Conservation (phyloP, 2,888 invertebrate genomes). For the Papilio protenor region DNA sequence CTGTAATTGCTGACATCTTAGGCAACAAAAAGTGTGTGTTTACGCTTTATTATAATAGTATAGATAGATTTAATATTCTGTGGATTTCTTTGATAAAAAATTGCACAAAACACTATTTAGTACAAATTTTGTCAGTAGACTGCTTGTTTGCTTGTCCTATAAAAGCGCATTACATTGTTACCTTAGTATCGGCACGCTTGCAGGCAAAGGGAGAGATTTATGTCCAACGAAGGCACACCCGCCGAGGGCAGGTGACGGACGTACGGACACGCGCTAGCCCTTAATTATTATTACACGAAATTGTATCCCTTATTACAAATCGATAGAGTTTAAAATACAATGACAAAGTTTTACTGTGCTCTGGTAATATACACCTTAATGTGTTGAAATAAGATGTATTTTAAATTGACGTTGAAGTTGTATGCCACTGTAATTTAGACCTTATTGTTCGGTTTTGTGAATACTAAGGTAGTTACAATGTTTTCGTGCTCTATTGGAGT, state of each 20-base stretch:
- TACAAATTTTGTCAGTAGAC: not conserved
- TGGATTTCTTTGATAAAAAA: too few relatives aligned
- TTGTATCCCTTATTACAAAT: conserved; percentile 25
- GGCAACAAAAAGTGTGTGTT: too few relatives aligned
- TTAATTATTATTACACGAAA: conserved; percentile 55
- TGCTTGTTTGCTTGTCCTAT: not conserved
- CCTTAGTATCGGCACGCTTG: conserved; percentile 58
- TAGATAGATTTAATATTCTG: too few relatives aligned
- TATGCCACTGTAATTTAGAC: not conserved
- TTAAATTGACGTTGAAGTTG: not conserved
- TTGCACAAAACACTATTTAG: too few relatives aligned
- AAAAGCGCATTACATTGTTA: conserved; percentile 47
- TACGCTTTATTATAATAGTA: too few relatives aligned
- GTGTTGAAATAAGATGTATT: not conserved
- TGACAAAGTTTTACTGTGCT: not conserved
- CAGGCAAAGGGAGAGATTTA: conserved; percentile 59
- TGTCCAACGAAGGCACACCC: conserved; percentile 65
- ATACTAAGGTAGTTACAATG: conserved; percentile 3
- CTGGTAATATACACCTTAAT: conserved; percentile 15
- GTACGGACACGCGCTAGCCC: conserved; percentile 56
- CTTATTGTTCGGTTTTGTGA: not conserved
- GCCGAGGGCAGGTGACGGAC: conserved; percentile 69
- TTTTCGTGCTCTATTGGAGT: conserved; percentile 18
- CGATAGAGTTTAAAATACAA: not conserved
- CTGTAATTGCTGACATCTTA: too few relatives aligned